Evolutionary conservation across 2,797 vertebrate genomes (phyloP).

Genomic region (Coluber constrictor): DNA sequence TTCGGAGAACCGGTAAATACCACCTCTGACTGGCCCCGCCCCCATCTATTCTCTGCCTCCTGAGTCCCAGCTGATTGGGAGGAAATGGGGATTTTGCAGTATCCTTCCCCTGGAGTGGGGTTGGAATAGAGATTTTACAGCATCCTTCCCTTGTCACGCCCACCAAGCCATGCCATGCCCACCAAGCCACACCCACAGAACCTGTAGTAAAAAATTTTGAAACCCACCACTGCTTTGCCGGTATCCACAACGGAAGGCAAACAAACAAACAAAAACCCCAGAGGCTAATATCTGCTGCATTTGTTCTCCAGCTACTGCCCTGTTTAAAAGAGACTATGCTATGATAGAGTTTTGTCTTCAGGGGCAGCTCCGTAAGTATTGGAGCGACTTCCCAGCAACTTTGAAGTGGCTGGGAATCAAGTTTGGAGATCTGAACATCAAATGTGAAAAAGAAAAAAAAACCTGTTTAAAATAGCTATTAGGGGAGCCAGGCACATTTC

Average conservation of each 20-base stretch:
- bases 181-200: too few relatives aligned
- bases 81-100: too few relatives aligned
- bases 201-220: too few relatives aligned
- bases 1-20: too few relatives aligned
- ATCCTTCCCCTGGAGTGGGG: too few relatives aligned
- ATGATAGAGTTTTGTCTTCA: neutral
- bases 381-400: neutral
- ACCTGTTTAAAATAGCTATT: neutral
- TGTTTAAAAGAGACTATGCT: neutral
- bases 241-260: neutral
- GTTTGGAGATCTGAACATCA: neutral
- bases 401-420: neutral
- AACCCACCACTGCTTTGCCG: too few relatives aligned
- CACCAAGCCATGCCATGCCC: too few relatives aligned
- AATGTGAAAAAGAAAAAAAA: neutral
- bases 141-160: too few relatives aligned
- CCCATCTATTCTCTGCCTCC: too few relatives aligned
- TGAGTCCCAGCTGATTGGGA: too few relatives aligned
- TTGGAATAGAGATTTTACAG: too few relatives aligned
- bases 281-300: neutral
- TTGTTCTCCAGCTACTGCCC: neutral
- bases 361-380: neutral
- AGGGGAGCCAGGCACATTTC: neutral
- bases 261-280: neutral
- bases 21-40: too few relatives aligned